These are phyloP conservation scores for Lates calcarifer DNA, from an alignment of 2,113 vertebrate species.

Conservation along the genomic window DNA sequence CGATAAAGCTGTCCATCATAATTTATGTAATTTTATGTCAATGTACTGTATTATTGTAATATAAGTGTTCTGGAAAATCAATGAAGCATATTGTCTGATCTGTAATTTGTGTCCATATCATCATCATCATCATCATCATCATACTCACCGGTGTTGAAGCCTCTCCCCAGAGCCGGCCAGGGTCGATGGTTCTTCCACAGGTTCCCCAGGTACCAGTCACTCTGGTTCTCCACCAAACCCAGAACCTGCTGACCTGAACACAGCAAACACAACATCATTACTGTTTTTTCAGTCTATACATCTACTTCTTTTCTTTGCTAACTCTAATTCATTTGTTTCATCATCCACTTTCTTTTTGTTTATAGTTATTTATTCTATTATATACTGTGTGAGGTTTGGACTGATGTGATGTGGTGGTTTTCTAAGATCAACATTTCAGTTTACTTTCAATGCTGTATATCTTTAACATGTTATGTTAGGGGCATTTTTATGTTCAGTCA, in stretches of 20 bases:
- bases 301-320: neutral
- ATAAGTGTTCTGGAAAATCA: too few species aligned
- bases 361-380: too few species aligned
- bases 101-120: too few species aligned
- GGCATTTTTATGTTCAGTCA: neutral
- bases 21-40: neutral
- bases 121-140: neutral
- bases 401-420: too few species aligned
- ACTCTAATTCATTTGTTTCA: neutral
- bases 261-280: slow-evolving; percentile 1
- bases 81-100: too few species aligned
- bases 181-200: slow-evolving; percentile 99
- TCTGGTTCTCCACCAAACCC: slow-evolving; percentile 98
- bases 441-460: neutral
- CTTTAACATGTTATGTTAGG: neutral
- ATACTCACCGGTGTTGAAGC: slow-evolving; percentile 95
- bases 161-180: slow-evolving; percentile 95
- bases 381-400: too few species aligned
- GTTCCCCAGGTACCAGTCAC: slow-evolving; percentile 99
- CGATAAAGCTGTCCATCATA: neutral
- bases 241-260: slow-evolving; percentile 95
- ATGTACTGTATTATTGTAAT: too few species aligned
- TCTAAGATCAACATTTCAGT: neutral
- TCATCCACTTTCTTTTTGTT: neutral
- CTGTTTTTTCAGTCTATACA: neutral